phyloP scores from a whole-genome alignment of 2,797 vertebrate species.

The Melanotaenia maccullochi region DNA sequence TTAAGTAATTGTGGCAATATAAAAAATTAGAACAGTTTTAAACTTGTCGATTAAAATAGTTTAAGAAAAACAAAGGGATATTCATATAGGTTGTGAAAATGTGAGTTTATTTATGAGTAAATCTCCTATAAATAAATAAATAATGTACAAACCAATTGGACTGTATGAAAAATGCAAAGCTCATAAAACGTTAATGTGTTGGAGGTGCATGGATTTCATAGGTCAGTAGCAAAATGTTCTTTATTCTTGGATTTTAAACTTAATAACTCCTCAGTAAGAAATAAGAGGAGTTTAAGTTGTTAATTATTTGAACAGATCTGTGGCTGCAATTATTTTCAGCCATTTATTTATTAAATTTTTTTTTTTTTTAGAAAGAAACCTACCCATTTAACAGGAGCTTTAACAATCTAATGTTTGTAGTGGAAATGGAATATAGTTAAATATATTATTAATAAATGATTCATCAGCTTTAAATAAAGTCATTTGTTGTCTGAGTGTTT shows the following conservation, averaged over 20 bases:
- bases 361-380: too few relatives aligned
- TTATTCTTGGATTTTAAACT: constrained; percentile 4
- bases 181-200: constrained; percentile 15
- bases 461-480: too few relatives aligned
- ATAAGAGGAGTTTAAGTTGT: not conserved
- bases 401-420: not conserved
- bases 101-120: constrained; percentile 12
- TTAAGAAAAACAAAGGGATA: constrained; percentile 5
- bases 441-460: too few relatives aligned
- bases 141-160: constrained; percentile 10
- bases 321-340: not conserved
- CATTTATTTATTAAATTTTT: too few relatives aligned
- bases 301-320: not conserved
- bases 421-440: too few relatives aligned
- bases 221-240: constrained; percentile 5
- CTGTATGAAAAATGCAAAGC: constrained; percentile 22
- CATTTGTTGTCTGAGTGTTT: too few relatives aligned
- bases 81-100: not conserved
- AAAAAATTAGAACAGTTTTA: not conserved
- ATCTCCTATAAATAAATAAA: constrained; percentile 5
- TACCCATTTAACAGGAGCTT: not conserved
- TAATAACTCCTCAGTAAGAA: not conserved
- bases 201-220: constrained; percentile 18
- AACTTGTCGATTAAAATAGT: not conserved
- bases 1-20: not conserved